phyloP scores from a whole-genome alignment of 2,113 vertebrate species.

The Sigmodon hispidus region DNA sequence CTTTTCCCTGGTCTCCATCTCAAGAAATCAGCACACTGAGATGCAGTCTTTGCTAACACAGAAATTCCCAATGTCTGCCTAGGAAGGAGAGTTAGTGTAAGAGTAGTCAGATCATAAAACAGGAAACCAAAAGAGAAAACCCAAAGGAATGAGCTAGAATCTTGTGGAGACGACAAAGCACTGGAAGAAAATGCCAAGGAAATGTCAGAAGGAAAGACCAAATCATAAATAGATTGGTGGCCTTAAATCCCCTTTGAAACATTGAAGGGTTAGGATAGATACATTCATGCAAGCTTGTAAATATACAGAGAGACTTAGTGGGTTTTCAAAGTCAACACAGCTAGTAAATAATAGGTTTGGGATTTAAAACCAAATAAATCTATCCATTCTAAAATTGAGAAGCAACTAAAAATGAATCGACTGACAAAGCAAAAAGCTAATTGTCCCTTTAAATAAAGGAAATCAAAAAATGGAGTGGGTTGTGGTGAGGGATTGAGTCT shows the following conservation, averaged over 20 bases:
- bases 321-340: not conserved
- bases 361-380: slow-evolving; percentile 11
- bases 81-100: not conserved
- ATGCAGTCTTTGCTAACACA: not conserved
- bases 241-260: slow-evolving; percentile 33
- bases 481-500: not conserved
- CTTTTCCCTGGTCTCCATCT: not conserved
- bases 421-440: not conserved
- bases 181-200: not conserved
- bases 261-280: not conserved
- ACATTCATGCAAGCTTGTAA: not conserved
- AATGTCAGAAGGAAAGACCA: not conserved
- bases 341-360: not conserved
- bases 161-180: not conserved
- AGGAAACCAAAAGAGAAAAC: not conserved
- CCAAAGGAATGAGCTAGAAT: not conserved
- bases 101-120: not conserved
- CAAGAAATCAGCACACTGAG: not conserved
- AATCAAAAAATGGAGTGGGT: too few relatives aligned
- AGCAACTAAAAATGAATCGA: slow-evolving; percentile 3
- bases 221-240: not conserved
- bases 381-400: not conserved
- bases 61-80: not conserved
- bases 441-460: not conserved
- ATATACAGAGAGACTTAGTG: not conserved